Percentiles rank a stretch among this genome's conserved stretches.
phyloP scores from a whole-genome alignment of 2,113 vertebrate species.

The Amphiprion percula region DNA sequence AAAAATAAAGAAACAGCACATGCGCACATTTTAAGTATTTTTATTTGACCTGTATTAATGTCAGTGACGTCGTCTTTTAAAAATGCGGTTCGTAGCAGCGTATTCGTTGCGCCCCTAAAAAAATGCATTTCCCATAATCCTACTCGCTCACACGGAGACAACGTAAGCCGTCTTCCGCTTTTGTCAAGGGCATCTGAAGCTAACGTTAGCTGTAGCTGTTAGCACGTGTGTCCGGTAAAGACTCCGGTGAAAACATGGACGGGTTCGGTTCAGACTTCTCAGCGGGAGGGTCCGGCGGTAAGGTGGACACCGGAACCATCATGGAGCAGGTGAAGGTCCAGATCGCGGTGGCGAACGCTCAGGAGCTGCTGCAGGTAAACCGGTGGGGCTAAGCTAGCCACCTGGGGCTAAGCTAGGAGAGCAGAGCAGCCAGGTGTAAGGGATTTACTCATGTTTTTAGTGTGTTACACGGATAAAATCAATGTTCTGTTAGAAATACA shows the following conservation, averaged over 20 bases:
- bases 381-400: conserved; percentile 50
- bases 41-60: too few species aligned
- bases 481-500: too few species aligned
- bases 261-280: conserved; percentile 90
- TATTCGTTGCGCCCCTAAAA: not conserved
- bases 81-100: not conserved
- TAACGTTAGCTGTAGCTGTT: conserved; percentile 2
- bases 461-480: too few species aligned
- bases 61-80: too few species aligned
- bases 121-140: conserved; percentile 70
- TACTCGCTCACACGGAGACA: conserved; percentile 26
- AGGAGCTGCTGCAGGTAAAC: conserved; percentile 94
- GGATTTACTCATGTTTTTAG: too few species aligned
- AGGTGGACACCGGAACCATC: conserved; percentile 92
- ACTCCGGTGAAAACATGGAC: conserved; percentile 83
- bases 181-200: conserved; percentile 80
- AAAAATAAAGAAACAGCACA: too few species aligned
- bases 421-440: too few species aligned
- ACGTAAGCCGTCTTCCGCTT: conserved; percentile 47
- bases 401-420: conserved; percentile 29
- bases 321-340: conserved; percentile 99
- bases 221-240: conserved; percentile 65
- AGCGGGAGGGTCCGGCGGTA: conserved; percentile 82
- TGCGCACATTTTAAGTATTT: too few species aligned
- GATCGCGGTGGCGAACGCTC: conserved; percentile 96